Conservation (phyloP, 2,888 invertebrate species). For the Oxytorus armatus region DNA sequence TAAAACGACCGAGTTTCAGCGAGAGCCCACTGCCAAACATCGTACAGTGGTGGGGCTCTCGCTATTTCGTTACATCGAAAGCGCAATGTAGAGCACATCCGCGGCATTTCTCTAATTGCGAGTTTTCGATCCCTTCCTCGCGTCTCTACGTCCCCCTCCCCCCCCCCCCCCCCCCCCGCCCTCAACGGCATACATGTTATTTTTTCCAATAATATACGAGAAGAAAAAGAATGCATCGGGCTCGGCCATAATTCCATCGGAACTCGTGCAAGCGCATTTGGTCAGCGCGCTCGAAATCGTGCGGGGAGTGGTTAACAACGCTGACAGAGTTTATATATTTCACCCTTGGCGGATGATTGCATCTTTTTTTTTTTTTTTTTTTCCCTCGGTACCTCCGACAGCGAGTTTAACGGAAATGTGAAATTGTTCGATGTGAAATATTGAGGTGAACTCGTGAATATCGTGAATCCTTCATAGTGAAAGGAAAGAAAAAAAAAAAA, state of each 20-base stretch:
- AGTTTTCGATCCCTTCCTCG: too few species aligned
- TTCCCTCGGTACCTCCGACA: too few species aligned
- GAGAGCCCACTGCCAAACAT: slow-evolving; percentile 13
- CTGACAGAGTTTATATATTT: neutral
- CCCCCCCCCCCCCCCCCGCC: neutral
- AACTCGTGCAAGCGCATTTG: slow-evolving; percentile 51
- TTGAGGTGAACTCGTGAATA: slow-evolving; percentile 50
- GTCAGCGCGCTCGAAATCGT: slow-evolving; percentile 35
- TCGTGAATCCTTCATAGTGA: neutral
- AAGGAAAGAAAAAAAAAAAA: neutral
- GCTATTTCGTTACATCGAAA: neutral
- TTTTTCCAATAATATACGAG: slow-evolving; percentile 42
- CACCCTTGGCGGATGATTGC: neutral
- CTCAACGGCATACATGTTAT: slow-evolving; percentile 32
- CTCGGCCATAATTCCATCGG: slow-evolving; percentile 4
- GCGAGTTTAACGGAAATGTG: neutral
- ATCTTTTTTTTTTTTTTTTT: neutral
- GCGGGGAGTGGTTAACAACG: slow-evolving; percentile 56
- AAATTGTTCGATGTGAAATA: slow-evolving; percentile 33
- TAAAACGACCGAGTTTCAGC: neutral
- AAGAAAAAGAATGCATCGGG: slow-evolving; percentile 23
- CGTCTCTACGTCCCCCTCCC: too few species aligned
- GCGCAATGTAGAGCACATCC: too few species aligned
- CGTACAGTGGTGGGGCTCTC: neutral
- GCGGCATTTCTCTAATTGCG: too few species aligned